Evolutionary conservation across 2,113 vertebrate species (phyloP).

Genomic region (Vidua chalybeata): DNA sequence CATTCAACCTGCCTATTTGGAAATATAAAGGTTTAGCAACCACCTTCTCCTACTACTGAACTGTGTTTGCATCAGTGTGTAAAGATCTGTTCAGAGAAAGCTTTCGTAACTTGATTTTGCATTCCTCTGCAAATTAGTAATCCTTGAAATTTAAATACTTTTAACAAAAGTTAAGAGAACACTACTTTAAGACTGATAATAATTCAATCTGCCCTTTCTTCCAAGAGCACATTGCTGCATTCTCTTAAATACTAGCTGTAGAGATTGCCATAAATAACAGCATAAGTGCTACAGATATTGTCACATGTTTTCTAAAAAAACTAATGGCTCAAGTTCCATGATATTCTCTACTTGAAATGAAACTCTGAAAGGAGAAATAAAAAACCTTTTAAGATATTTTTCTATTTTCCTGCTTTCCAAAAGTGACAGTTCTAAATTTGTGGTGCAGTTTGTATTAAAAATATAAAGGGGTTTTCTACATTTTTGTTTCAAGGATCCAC

Average conservation of each 20-base stretch:
- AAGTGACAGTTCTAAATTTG: not conserved
- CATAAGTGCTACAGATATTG: not conserved
- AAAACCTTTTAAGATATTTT: not conserved
- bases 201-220: not conserved
- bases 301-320: not conserved
- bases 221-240: not conserved
- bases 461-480: accelerated
- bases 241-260: not conserved
- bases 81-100: not conserved
- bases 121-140: not conserved
- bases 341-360: not conserved
- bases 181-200: not conserved
- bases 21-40: not conserved
- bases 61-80: not conserved
- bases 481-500: not conserved
- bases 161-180: not conserved
- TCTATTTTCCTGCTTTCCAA: not conserved
- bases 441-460: not conserved
- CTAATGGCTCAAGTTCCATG: not conserved
- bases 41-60: not conserved
- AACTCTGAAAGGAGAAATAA: not conserved
- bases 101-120: not conserved
- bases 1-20: not conserved
- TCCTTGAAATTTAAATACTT: not conserved
- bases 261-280: not conserved